Conservation (phyloP, 2,888 invertebrate genomes). For the Lepas anatifera region DNA sequence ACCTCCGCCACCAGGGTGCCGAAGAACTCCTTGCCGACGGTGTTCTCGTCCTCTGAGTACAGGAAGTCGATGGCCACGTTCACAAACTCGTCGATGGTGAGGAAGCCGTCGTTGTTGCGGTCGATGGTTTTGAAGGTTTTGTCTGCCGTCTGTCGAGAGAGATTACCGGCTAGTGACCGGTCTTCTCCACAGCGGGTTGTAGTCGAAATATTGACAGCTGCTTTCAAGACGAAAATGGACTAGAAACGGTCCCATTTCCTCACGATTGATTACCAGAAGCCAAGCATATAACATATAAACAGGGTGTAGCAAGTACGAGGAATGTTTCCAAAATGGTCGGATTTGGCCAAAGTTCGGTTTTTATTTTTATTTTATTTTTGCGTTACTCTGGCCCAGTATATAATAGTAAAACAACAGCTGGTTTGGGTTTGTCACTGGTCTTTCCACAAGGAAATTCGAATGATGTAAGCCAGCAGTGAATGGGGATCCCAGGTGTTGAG, state of each 20-base stretch:
- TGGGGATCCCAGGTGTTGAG: too few species aligned
- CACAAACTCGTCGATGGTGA: slow-evolving; percentile 3
- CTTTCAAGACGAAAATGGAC: background rate
- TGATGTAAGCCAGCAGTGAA: too few species aligned
- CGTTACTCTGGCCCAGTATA: too few species aligned
- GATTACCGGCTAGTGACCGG: background rate
- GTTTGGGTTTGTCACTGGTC: too few species aligned
- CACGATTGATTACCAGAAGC: background rate
- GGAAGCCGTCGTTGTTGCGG: slow-evolving; percentile 2
- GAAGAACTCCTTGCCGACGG: slow-evolving; percentile 1
- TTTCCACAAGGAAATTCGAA: too few species aligned
- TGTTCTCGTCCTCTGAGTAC: slow-evolving; percentile 9
- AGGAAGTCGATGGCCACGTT: slow-evolving; percentile 13
- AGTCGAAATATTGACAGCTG: background rate
- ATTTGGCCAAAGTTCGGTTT: too few species aligned
- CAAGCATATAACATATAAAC: background rate
- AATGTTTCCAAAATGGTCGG: too few species aligned
- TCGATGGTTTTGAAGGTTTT: background rate
- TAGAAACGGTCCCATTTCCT: background rate
- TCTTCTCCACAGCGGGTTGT: background rate
- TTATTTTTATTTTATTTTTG: too few species aligned
- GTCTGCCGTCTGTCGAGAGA: background rate
- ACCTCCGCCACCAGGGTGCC: background rate
- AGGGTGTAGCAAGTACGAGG: background rate
- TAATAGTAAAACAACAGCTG: too few species aligned